Base-by-base conservation (phyloP, 2,888 invertebrate genomes). In the Dicycla oo region DNA sequence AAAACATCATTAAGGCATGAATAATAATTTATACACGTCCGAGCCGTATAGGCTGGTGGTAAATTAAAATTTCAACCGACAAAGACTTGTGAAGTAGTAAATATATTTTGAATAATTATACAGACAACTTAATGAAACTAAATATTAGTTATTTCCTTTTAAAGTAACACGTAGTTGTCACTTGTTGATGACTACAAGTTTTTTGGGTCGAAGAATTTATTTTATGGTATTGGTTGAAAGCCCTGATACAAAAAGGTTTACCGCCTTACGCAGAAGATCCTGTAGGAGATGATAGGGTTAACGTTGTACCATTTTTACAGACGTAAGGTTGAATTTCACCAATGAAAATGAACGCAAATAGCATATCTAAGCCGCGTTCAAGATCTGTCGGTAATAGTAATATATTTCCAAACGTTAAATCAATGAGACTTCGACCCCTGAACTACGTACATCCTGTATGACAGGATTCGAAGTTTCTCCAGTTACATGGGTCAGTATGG, bases 31-130 rank as follows among this genome's bases (percentile, higher is more conserved):
- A 56, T 18, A 49, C 40, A 75, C 23, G 20, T 47, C 11, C 3
- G 3, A 69, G 26, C 3, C 3, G 6, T n/a, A 23, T 69, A 45
- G n/a, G 4, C 1, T n/a, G 3, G n/a, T n/a, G 4, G n/a, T 40
- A 30, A 23, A n/a, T n/a, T 49, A 11, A 70, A 49, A 51, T 38
- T 61, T 56, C 1, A 10, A 26, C 30, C 18, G 49, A 66, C 75
- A 75, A 49, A 75, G 56, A 66, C 49, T 43, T 56, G 66, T 49
- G 23, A 56, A 66, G 66, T 75, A 56, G 26, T 73, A 49, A 75
- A 49, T 56, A 3, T 5, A 56, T 56, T 73, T 34, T 65, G 72
- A 56, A 75, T 56, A 63, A 63, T 73, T 53, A 53, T 63, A 23
- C 20, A 30, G n/a, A 38, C 43, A 63, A 47, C 1, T 20, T 38